A percentile compares a stretch with the other conserved stretches of the same genome.
Evolutionary conservation across 2,113 vertebrate species (phyloP).

Genomic region (Oncorhynchus kisutch): DNA sequence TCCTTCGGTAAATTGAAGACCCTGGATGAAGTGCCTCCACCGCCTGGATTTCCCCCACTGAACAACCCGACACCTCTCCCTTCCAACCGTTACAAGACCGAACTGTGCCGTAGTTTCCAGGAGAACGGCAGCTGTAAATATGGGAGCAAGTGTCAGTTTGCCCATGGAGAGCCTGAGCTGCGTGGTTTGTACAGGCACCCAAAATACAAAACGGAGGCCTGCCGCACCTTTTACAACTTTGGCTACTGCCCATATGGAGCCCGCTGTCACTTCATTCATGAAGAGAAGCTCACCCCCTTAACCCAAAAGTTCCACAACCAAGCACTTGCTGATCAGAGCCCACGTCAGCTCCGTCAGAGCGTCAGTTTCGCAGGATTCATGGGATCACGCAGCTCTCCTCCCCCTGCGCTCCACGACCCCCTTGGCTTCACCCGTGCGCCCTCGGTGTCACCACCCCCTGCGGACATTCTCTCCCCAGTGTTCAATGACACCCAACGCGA

Average conservation of each 20-base stretch:
- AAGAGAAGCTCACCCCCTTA: conserved; percentile 62
- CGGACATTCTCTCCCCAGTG: conserved; percentile 72
- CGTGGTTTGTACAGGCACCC: conserved; percentile 84
- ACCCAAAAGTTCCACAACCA: conserved; percentile 49
- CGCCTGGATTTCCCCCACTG: conserved; percentile 80
- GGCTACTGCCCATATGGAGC: conserved; percentile 88
- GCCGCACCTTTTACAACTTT: conserved; percentile 89
- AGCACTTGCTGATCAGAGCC: conserved; percentile 39
- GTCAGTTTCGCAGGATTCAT: conserved; percentile 84
- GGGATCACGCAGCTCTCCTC: conserved; percentile 64
- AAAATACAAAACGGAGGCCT: conserved; percentile 90
- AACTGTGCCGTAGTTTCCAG: conserved; percentile 78
- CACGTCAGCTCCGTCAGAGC: conserved; percentile 77
- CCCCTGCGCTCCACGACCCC: conserved; percentile 65
- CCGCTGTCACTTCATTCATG: conserved; percentile 90
- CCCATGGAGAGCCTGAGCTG: conserved; percentile 82
- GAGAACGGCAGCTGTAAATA: conserved; percentile 79
- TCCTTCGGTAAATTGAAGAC: conserved; percentile 56
- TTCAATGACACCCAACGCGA: conserved; percentile 52
- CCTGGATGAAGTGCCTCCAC: conserved; percentile 67
- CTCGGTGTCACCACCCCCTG: conserved; percentile 80
- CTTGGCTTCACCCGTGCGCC: conserved; percentile 76
- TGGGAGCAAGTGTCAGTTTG: conserved; percentile 84
- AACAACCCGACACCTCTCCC: conserved; percentile 52
- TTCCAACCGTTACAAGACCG: conserved; percentile 80